phyloP scores from a whole-genome alignment of 2,113 vertebrate species.

The Oreocharis arfaki region DNA sequence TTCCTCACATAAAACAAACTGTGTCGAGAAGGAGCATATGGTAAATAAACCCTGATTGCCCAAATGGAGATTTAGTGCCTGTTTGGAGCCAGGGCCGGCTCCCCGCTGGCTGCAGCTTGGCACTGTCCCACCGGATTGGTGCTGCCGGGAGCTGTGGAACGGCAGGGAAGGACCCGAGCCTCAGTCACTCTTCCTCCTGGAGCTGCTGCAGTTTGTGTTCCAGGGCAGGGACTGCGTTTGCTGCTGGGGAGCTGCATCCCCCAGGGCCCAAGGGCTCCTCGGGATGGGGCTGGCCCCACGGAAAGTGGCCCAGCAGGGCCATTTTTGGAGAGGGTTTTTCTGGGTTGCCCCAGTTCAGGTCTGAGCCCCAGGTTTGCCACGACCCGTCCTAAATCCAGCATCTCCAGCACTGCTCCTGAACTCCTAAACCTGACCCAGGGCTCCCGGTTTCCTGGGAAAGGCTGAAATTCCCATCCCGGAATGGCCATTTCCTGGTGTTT shows the following conservation, averaged over 20 bases:
- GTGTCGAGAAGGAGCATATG: neutral
- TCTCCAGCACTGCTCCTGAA: neutral
- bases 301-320: rapidly evolving
- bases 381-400: neutral
- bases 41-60: neutral
- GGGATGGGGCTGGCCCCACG: rapidly evolving
- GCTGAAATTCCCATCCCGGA: neutral
- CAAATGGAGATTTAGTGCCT: neutral
- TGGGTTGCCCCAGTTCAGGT: neutral
- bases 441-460: neutral
- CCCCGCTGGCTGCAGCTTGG: neutral
- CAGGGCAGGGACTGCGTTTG: rapidly evolving
- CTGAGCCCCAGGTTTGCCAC: neutral
- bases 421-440: neutral
- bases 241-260: rapidly evolving
- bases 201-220: neutral
- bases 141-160: neutral
- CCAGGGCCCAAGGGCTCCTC: neutral
- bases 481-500: neutral
- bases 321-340: neutral
- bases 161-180: neutral
- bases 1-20: neutral
- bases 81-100: neutral
- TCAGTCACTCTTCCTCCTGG: rapidly evolving
- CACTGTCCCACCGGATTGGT: rapidly evolving